phyloP scores from a whole-genome alignment of 2,113 vertebrate genomes.

The Sinocyclocheilus grahami region DNA sequence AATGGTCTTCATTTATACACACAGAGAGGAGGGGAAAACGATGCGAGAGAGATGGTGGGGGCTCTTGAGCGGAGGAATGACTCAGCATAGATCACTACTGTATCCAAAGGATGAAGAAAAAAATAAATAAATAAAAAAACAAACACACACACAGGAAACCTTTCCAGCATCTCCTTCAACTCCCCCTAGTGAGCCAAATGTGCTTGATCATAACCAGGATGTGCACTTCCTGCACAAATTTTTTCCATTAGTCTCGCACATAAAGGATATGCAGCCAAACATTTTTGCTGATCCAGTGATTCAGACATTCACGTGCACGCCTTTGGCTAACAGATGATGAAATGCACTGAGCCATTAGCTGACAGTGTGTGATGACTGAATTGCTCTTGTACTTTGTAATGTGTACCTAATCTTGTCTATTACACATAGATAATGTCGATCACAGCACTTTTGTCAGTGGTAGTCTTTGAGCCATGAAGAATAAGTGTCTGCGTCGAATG shows the following conservation, averaged over 20 bases:
- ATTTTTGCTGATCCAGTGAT: neutral
- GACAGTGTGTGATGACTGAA: neutral
- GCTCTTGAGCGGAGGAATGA: neutral
- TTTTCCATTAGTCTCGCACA: neutral
- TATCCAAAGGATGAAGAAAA: neutral
- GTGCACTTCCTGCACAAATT: neutral
- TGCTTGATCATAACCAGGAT: slow-evolving; percentile 5
- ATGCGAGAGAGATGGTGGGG: neutral
- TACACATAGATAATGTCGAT: slow-evolving; percentile 2
- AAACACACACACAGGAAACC: neutral
- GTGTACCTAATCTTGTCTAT: slow-evolving; percentile 46
- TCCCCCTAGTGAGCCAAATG: neutral
- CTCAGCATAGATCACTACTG: slow-evolving; percentile 31
- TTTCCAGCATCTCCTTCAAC: neutral
- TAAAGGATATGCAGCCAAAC: neutral
- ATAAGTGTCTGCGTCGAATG: neutral
- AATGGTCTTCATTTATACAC: neutral
- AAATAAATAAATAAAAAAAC: too few species aligned
- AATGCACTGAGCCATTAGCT: slow-evolving; percentile 1
- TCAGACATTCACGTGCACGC: neutral
- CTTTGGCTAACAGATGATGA: neutral
- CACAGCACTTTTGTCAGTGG: neutral
- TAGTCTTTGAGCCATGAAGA: neutral
- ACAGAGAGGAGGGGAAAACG: neutral
- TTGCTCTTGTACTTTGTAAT: slow-evolving; percentile 66